Percentiles rank a stretch among this genome's conserved stretches.
Conservation (phyloP, 2,797 vertebrate species). For the Onychomys torridus region DNA sequence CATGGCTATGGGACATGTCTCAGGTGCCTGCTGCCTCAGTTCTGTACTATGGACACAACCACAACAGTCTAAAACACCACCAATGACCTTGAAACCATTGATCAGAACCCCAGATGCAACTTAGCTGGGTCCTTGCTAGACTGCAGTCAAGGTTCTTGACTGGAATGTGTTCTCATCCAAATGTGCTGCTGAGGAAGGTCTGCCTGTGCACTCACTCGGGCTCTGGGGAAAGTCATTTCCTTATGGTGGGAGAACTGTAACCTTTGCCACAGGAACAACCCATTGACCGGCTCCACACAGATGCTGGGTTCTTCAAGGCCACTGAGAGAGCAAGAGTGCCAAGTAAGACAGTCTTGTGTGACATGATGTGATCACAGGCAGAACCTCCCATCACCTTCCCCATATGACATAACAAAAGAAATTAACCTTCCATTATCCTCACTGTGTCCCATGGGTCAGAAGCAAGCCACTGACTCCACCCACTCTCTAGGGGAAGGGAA, state of each 20-base stretch:
- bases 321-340: neutral
- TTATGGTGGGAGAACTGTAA: neutral
- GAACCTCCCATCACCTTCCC: neutral
- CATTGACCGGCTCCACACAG: rapidly evolving
- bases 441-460: neutral
- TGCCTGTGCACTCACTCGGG: neutral
- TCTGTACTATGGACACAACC: neutral
- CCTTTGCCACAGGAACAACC: neutral
- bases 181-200: neutral
- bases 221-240: neutral
- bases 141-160: rapidly evolving
- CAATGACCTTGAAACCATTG: rapidly evolving
- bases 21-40: rapidly evolving
- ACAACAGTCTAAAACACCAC: too few relatives aligned
- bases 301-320: neutral
- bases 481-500: neutral
- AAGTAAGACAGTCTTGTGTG: neutral
- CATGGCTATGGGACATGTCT: neutral
- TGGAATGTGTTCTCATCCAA: neutral
- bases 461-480: neutral
- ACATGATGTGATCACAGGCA: neutral
- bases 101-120: neutral
- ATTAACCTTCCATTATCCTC: too few relatives aligned
- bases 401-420: neutral
- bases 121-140: neutral